Conservation (phyloP, 2,113 vertebrate genomes). For the Chaetorhynchus papuensis region DNA sequence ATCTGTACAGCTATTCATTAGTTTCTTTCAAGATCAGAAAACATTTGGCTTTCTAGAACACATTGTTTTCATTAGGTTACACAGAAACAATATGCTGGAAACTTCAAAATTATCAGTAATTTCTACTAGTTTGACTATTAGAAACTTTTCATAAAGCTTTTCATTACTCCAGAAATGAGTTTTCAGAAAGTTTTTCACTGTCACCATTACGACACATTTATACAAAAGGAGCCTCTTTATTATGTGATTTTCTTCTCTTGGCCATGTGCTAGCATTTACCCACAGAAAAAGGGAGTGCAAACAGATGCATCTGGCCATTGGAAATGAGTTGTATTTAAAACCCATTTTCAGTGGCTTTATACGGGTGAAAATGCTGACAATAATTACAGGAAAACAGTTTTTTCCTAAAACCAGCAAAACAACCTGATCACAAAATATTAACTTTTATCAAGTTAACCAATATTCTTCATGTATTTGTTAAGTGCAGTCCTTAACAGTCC, state of each 20-base stretch:
- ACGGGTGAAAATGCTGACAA: neutral
- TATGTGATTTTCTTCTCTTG: neutral
- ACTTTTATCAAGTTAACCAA: neutral
- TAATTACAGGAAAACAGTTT: neutral
- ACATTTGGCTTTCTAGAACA: slow-evolving; percentile 4
- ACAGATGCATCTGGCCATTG: neutral
- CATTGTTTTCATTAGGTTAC: slow-evolving; percentile 21
- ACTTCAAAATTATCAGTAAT: neutral
- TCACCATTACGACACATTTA: neutral
- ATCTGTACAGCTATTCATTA: neutral
- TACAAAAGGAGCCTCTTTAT: neutral
- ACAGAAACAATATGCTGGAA: slow-evolving; percentile 21
- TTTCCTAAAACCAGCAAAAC: neutral
- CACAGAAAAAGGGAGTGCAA: neutral
- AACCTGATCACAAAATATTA: neutral
- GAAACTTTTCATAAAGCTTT: neutral
- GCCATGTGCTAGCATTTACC: neutral
- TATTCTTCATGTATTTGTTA: neutral
- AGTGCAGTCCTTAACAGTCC: neutral
- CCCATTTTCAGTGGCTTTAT: neutral
- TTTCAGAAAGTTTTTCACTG: neutral
- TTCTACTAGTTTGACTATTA: neutral
- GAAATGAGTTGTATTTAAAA: neutral
- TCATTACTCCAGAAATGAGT: neutral
- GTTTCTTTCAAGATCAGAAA: slow-evolving; percentile 48